Evolutionary conservation across 2,113 vertebrate species (phyloP), one percentile per base, ranked within the genome.

Genomic region (Anser cygnoides): DNA sequence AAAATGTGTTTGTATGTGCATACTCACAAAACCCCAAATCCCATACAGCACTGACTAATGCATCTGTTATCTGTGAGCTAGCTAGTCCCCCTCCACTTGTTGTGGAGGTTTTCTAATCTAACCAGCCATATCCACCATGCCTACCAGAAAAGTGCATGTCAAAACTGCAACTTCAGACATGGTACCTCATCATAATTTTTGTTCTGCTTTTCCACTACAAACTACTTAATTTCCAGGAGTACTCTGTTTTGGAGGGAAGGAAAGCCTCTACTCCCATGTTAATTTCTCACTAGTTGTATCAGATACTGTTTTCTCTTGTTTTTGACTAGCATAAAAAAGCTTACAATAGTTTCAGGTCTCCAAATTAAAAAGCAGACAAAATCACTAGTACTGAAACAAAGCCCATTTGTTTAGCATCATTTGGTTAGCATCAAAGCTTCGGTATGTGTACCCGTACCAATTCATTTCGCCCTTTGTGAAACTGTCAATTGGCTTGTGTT

Each of bases 41-140:
- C 7, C 11, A 12, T 4, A 18, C 7, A 67, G 52, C 57, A 58
- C 4, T 33, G 26, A 50, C 33, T 57, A 16, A 2, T 1, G 1
- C 26, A 49, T 20, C n/a, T 79, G 62, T 29, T 12, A 35, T 16
- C 14, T 26, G 28, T 43, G 17, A 52, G 37, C 62, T 21, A 25
- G 13, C 28, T 66, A 55, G 25, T 43, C 35, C 31, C 28, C 49
- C 33, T 31, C 37, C 13, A 21, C 31, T 54, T 39, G 41, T 16
- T 3, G 18, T 6, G 21, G 6, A 84, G 16, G 5, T 4, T 63
- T 4, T 43, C 46, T 49, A 49, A 49, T 43, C 46, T 49, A 49
- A 49, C 46, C 46, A 49, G 46, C 46, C 20, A 21, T 49, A 49
- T 49, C 46, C 10, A 6, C 46, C 46, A 21, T 22, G 46, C 46